Base-by-base conservation (phyloP, 2,797 vertebrate species). In the Acanthiza pusilla region DNA sequence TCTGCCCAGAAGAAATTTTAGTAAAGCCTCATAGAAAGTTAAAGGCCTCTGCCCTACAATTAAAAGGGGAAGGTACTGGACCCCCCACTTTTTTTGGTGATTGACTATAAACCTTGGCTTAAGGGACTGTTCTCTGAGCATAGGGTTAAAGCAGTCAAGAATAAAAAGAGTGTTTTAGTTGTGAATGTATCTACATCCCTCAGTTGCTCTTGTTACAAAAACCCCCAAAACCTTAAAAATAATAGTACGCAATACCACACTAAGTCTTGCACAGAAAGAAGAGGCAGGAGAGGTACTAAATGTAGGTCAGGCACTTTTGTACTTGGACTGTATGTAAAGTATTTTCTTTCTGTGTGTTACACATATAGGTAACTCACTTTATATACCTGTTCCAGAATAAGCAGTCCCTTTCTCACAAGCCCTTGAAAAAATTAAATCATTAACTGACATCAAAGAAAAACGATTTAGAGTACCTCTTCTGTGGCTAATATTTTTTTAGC, bases 31-130 rank as follows among this genome's bases (percentile, higher is more conserved):
- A 77, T 88, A 86, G 89, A 97, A 97, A 97, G 92, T 97, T 97
- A 97, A 96, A 97, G 94, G 68, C 91, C 94, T 73, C 94, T 87
- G 67, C 87, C 93, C 89, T 94, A 78, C 93, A 93, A 97, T 97
- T 98, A 97, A 97, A 97, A 93, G 54, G 83, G 88, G 74, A 97
- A 97, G 89, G 92, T 91, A 97, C 94, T 53, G 62, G 95, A 94
- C 75, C 81, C 80, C 88, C 92, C 53, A 85, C 67, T 91, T 89
- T 88, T 93, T 91, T 93, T 96, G 80, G 93, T 96, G 94, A 96
- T 97, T 97, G 94, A 94, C 95, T 97, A 82, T 97, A 97, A 97
- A 97, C 80, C 34, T 63, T 88, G 88, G 86, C 91, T 96, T 87
- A 8, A 60, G 93, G 94, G 93, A 89, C 92, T 92, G 68, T 90